Evolutionary conservation across 1,140 invertebrate genomes (phyloP).

Genomic region (Atta texana): DNA sequence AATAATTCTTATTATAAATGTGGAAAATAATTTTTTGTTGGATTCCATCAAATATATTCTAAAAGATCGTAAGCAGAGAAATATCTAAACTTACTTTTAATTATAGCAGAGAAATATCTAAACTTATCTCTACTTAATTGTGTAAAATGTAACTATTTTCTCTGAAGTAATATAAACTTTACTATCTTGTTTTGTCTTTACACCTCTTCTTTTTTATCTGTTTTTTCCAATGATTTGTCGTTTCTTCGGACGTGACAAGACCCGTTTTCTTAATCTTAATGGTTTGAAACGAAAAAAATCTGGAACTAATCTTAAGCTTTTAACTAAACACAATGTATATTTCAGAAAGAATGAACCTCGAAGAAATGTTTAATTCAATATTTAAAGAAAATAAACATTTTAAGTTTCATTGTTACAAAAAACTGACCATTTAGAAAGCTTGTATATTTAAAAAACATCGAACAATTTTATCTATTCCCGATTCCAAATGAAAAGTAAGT

Average conservation of each 20-base stretch:
- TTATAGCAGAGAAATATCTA: background rate
- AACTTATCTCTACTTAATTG: background rate
- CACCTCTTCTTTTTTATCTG: background rate
- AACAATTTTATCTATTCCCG: background rate
- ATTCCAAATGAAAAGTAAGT: background rate
- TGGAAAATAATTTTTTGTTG: background rate
- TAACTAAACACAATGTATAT: background rate
- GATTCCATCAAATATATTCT: background rate
- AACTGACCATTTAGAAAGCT: background rate
- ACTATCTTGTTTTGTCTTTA: background rate
- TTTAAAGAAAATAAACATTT: background rate
- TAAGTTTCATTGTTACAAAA: background rate
- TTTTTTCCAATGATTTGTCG: background rate
- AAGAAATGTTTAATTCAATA: background rate
- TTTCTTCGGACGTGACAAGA: background rate
- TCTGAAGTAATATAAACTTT: background rate
- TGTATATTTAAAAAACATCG: background rate
- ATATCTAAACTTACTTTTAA: background rate
- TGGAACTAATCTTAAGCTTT: conserved; percentile 18
- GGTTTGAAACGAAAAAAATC: background rate
- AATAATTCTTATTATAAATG: background rate
- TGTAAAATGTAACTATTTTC: background rate
- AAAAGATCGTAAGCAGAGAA: no score
- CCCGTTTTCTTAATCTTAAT: background rate
- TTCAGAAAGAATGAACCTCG: background rate